phyloP scores from a whole-genome alignment of 2,888 invertebrate species.

The Amitus sp. region DNA sequence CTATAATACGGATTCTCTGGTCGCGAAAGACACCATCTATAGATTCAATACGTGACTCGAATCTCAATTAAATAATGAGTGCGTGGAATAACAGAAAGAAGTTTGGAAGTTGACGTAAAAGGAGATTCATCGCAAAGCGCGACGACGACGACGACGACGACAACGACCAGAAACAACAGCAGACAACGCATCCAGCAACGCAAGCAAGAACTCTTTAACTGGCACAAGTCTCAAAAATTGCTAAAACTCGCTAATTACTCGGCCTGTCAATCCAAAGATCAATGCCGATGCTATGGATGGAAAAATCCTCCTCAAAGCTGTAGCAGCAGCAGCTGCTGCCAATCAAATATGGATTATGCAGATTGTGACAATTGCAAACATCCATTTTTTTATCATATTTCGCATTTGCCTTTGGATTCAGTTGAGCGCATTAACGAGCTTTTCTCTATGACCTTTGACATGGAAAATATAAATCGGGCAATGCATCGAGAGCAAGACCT shows the following conservation, averaged over 20 bases:
- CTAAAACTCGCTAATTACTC: slow-evolving; percentile 86
- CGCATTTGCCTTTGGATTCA: slow-evolving; percentile 79
- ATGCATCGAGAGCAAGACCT: slow-evolving; percentile 91
- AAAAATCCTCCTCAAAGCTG: slow-evolving; percentile 78
- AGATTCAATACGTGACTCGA: too few relatives aligned
- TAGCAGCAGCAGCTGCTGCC: slow-evolving; percentile 68
- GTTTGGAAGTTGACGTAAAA: too few relatives aligned
- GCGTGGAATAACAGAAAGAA: too few relatives aligned
- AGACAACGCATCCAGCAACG: slow-evolving; percentile 85
- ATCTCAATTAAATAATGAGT: too few relatives aligned
- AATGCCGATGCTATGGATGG: slow-evolving; percentile 94
- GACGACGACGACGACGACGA: too few relatives aligned
- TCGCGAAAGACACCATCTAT: too few relatives aligned
- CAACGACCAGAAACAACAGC: slow-evolving; percentile 84
- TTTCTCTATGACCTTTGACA: slow-evolving; percentile 91
- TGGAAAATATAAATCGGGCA: slow-evolving; percentile 93
- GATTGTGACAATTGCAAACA: slow-evolving; percentile 89
- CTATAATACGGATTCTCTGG: too few relatives aligned
- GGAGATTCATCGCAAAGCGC: too few relatives aligned
- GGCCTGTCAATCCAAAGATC: slow-evolving; percentile 79
- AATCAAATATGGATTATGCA: slow-evolving; percentile 80
- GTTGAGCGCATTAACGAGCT: slow-evolving; percentile 87
- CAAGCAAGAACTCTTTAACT: slow-evolving; percentile 82
- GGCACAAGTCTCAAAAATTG: slow-evolving; percentile 81
- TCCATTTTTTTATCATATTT: slow-evolving; percentile 82